Evolutionary conservation across 2,888 invertebrate genomes (phyloP).

Genomic region (Deilephila porcellus): DNA sequence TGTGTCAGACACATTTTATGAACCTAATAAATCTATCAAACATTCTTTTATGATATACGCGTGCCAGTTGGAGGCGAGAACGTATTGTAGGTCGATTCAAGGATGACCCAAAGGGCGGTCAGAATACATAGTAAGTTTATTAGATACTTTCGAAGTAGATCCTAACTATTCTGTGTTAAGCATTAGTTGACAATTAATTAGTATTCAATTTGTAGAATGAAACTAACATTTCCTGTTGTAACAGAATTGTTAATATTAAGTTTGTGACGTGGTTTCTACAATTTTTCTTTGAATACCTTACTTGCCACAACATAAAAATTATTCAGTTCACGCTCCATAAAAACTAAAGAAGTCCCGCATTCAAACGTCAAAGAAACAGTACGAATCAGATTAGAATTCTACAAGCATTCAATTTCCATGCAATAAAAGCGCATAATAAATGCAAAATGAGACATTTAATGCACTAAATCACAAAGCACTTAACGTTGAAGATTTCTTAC

Average conservation of each 20-base stretch:
- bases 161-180: no score
- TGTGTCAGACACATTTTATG: conserved; percentile 22
- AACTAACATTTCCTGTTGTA: neutral
- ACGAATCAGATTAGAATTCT: no score
- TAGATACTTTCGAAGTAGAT: no score
- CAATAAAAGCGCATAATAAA: neutral
- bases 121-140: neutral
- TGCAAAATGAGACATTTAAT: conserved; percentile 31
- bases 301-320: no score
- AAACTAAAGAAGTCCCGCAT: no score
- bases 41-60: conserved; percentile 7
- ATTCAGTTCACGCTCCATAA: no score
- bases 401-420: neutral
- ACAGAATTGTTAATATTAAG: no score
- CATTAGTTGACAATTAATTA: no score
- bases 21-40: conserved; percentile 22
- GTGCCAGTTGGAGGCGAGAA: neutral
- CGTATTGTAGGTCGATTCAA: neutral
- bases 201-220: no score
- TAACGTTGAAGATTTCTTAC: neutral
- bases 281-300: no score
- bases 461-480: conserved; percentile 32
- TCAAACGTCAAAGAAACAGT: no score
- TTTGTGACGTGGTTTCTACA: no score
- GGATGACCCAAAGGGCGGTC: neutral